Conservation (phyloP, 2,888 invertebrate genomes). For the Esperia sulphurella region DNA sequence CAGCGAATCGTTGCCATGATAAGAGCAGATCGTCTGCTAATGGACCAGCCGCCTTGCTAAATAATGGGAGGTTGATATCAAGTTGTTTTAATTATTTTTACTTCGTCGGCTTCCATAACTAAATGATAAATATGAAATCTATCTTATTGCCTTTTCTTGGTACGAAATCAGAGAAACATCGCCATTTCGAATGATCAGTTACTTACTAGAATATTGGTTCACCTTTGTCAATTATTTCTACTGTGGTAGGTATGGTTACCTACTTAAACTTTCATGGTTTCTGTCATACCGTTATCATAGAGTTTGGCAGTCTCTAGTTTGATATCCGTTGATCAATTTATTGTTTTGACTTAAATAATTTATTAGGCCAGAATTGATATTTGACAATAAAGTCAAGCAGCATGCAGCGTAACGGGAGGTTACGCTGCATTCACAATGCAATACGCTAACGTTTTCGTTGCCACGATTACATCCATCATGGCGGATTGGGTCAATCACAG, state of each 20-base stretch:
- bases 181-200: slow-evolving; percentile 3
- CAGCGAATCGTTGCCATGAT: too few species aligned
- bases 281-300: not conserved
- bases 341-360: not conserved
- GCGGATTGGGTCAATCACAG: too few species aligned
- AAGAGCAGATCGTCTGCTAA: too few species aligned
- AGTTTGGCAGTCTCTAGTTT: slow-evolving; percentile 1
- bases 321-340: not conserved
- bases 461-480: too few species aligned
- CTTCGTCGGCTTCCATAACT: too few species aligned
- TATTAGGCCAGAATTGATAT: not conserved
- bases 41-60: too few species aligned
- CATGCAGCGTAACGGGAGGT: not conserved
- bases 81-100: too few species aligned
- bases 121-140: too few species aligned
- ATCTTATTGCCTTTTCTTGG: too few species aligned
- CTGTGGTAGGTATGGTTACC: too few species aligned
- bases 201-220: not conserved
- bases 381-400: not conserved
- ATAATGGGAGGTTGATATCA: too few species aligned
- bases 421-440: not conserved
- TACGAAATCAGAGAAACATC: not conserved
- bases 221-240: not conserved
- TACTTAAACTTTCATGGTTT: slow-evolving; percentile 2
- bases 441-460: not conserved